Evolutionary conservation across 1,140 invertebrate genomes (phyloP).

Genomic region (Spodoptera frugiperda): DNA sequence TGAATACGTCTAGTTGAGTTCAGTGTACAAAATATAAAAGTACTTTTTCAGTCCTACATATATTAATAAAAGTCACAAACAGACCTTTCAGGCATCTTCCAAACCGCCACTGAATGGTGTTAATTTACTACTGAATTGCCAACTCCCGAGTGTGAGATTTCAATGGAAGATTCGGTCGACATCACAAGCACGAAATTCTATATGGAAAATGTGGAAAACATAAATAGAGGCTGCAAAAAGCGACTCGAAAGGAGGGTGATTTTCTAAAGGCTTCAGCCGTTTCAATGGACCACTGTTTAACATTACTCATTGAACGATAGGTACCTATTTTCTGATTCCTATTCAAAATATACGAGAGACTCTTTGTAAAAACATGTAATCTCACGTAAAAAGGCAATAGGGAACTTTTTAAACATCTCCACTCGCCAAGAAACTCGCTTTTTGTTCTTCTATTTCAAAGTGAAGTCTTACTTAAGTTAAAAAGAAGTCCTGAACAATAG

Average conservation of each 20-base stretch:
- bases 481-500: constrained; percentile 53
- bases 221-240: constrained; percentile 79
- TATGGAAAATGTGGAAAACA: constrained; percentile 82
- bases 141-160: constrained; percentile 72
- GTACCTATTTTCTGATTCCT: constrained; percentile 69
- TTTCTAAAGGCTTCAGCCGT: constrained; percentile 81
- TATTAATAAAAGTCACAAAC: constrained; percentile 47
- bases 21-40: constrained; percentile 32
- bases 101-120: constrained; percentile 70
- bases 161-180: constrained; percentile 72
- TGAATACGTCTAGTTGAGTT: constrained; percentile 5
- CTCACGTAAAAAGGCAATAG: constrained; percentile 54
- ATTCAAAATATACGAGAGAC: constrained; percentile 64
- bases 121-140: constrained; percentile 77
- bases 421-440: constrained; percentile 54
- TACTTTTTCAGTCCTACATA: constrained; percentile 9
- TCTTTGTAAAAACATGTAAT: constrained; percentile 56
- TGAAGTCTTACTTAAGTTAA: constrained; percentile 47
- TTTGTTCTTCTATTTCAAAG: constrained; percentile 53
- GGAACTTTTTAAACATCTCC: constrained; percentile 61
- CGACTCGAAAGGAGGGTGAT: constrained; percentile 80
- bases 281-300: constrained; percentile 81
- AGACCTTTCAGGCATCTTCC: constrained; percentile 60
- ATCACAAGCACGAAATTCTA: constrained; percentile 73
- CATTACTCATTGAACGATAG: constrained; percentile 76